Base-by-base conservation (phyloP, 2,888 invertebrate species). In the Lissocephala sabroskyi region DNA sequence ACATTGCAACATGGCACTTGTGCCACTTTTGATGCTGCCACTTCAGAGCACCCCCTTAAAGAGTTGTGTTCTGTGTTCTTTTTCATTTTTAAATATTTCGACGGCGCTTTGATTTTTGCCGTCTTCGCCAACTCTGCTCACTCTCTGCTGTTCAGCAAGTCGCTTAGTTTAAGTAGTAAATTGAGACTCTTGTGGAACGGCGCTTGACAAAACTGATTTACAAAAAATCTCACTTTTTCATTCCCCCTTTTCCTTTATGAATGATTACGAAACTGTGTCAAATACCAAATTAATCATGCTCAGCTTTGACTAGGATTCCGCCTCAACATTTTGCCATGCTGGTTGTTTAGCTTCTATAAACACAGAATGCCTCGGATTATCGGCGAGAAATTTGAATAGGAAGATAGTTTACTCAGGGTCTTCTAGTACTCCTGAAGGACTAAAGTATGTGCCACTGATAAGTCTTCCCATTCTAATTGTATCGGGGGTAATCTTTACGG, bases 1-100 rank as follows among this genome's bases (percentile, higher is more conserved):
- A 73, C 71, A 71, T 71, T 75, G 68, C 74, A 70, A 68, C 68
- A 73, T 73, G 68, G 66, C 65, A 68, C 68, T 70, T 65, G 68
- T 73, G 68, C 65, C 65, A 73, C 35, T 35, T 35, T 16, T 16
- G 35, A 14, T 35, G 23, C 23, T 23, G 23, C 11, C 32, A 30
- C 45, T 67, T 54, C 43, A n/a, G n/a, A n/a, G n/a, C n/a, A n/a
- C n/a, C n/a, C n/a, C n/a, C n/a, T n/a, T n/a, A n/a, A n/a, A n/a
- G n/a, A n/a, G n/a, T n/a, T n/a, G n/a, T n/a, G 49, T 17, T 45
- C 33, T 32, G 30, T 18, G 33, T 41, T 41, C 54, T 52, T 43
- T 43, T 44, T 29, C 28, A 17, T 51, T 58, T 45, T 33, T 13
- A 51, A 45, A 52, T 54, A 52, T 14, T 40, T 55, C 49, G 17